These are phyloP conservation scores for Plagodis pulveraria DNA, from an alignment of 2,888 invertebrate species.

Conservation along the genomic window DNA sequence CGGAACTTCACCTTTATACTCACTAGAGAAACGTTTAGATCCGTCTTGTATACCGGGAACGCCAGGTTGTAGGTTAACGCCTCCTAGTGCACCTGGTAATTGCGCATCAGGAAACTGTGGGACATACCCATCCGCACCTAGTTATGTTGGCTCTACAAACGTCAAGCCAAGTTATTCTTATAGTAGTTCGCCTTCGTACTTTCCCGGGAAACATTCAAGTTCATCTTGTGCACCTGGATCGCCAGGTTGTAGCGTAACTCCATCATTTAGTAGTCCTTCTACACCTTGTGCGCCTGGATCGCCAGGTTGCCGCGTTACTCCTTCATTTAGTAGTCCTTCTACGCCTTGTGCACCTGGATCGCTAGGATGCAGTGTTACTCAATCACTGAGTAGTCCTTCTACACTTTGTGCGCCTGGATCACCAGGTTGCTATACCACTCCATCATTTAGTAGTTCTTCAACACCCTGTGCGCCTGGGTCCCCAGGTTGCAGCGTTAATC, in stretches of 20 bases:
- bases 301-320: constrained; percentile 1
- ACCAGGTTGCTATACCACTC: constrained; percentile 1
- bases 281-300: constrained; percentile 22
- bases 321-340: not conserved
- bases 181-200: constrained; percentile 7
- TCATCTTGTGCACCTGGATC: constrained; percentile 15
- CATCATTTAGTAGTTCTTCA: not conserved
- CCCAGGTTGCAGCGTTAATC: constrained; percentile 1
- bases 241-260: constrained; percentile 8
- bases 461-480: constrained; percentile 22
- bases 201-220: not conserved
- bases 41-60: constrained; percentile 11
- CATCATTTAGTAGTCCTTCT: not conserved
- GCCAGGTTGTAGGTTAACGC: constrained; percentile 2
- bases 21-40: constrained; percentile 2
- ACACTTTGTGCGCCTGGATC: constrained; percentile 22
- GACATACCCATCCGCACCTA: not conserved
- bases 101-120: constrained; percentile 10
- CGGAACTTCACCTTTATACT: constrained; percentile 23
- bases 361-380: constrained; percentile 1
- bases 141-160: constrained; percentile 3
- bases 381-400: not conserved
- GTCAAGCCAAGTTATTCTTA: constrained; percentile 7
- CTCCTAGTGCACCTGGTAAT: not conserved
- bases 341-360: constrained; percentile 21